A percentile compares a stretch with the other conserved stretches of the same genome.
These are phyloP conservation scores for Ooceraea biroi DNA, from an alignment of 1,140 invertebrate species.

Conservation along the genomic window DNA sequence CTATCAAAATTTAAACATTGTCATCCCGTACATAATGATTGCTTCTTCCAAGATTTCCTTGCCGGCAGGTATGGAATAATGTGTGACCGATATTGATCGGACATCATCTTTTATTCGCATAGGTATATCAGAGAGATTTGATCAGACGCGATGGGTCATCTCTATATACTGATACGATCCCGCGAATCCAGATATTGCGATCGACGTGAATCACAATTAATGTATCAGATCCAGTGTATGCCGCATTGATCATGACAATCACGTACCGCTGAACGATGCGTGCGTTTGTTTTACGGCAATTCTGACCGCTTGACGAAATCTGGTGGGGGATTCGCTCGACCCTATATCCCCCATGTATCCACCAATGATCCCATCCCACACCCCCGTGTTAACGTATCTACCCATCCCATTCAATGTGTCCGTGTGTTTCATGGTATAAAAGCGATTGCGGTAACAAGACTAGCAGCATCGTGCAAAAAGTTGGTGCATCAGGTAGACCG, in stretches of 20 bases:
- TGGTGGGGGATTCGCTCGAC: slow-evolving; percentile 64
- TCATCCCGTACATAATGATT: too few species aligned
- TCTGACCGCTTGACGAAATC: slow-evolving; percentile 62
- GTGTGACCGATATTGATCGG: too few species aligned
- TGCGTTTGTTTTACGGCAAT: slow-evolving; percentile 72
- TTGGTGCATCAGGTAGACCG: slow-evolving; percentile 58
- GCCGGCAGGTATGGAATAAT: too few species aligned
- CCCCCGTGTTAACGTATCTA: slow-evolving; percentile 42
- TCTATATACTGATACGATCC: slow-evolving; percentile 5
- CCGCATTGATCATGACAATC: slow-evolving; percentile 75
- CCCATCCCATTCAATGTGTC: slow-evolving; percentile 62
- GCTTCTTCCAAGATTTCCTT: too few species aligned
- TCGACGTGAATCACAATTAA: slow-evolving; percentile 76
- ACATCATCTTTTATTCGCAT: slow-evolving; percentile 10
- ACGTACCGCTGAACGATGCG: slow-evolving; percentile 80
- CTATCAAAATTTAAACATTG: too few species aligned
- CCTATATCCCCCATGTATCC: slow-evolving; percentile 67
- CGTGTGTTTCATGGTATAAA: slow-evolving; percentile 79
- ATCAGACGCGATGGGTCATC: not conserved
- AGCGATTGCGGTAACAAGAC: slow-evolving; percentile 76
- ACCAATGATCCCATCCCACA: slow-evolving; percentile 61
- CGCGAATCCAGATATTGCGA: slow-evolving; percentile 60
- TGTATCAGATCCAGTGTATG: slow-evolving; percentile 75
- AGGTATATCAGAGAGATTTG: not conserved
- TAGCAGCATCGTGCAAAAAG: slow-evolving; percentile 72